Evolutionary conservation across 2,888 invertebrate species (phyloP).

Genomic region (Caenorhabditis sp.): DNA sequence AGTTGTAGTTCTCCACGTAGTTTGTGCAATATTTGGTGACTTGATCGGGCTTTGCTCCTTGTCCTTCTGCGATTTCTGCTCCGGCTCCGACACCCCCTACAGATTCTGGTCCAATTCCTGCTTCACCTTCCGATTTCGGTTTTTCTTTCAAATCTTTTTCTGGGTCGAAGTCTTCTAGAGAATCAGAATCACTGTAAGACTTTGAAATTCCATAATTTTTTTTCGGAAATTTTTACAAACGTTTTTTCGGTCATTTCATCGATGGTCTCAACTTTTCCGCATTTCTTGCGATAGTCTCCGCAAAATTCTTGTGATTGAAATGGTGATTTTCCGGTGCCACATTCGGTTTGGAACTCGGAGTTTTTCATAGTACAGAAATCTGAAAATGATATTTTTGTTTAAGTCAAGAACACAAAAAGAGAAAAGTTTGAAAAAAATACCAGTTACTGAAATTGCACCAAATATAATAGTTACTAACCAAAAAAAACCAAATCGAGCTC

Average conservation of each 20-base stretch:
- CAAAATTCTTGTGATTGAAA: conserved; percentile 7
- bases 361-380: not conserved
- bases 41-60: conserved; percentile 17
- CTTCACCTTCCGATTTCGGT: conserved; percentile 2
- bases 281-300: conserved; percentile 11
- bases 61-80: conserved; percentile 10
- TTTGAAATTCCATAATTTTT: conserved; percentile 3
- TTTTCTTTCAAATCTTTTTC: conserved; percentile 7
- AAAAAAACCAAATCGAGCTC: too few species aligned
- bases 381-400: not conserved
- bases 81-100: not conserved
- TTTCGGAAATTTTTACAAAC: too few species aligned
- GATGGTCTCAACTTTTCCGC: conserved; percentile 16
- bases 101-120: not conserved
- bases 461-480: too few species aligned
- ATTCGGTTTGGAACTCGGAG: not conserved
- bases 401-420: not conserved
- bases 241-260: conserved; percentile 16
- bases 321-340: not conserved
- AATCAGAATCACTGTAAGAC: conserved; percentile 22
- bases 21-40: conserved; percentile 54
- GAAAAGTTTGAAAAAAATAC: too few species aligned
- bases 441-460: too few species aligned
- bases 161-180: conserved; percentile 25
- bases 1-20: conserved; percentile 60